A percentile compares a stretch with the other conserved stretches of the same genome.
These are phyloP conservation scores for Myioborus miniatus DNA, from an alignment of 2,797 vertebrate species.

Conservation along the genomic window DNA sequence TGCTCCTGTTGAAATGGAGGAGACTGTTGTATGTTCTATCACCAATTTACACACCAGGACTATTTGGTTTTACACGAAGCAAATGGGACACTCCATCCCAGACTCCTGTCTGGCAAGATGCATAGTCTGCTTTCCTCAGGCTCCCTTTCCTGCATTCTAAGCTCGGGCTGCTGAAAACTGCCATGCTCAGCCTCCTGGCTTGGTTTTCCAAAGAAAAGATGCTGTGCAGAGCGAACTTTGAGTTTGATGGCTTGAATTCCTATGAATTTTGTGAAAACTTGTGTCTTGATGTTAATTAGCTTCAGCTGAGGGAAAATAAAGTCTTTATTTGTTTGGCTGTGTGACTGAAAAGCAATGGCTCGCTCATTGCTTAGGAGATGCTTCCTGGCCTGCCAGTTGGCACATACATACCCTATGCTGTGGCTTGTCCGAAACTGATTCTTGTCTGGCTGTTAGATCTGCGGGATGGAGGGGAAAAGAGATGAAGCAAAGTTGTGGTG, in stretches of 20 bases:
- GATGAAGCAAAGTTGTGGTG: not conserved
- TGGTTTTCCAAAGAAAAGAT: not conserved
- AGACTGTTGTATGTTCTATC: not conserved
- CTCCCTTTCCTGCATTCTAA: not conserved
- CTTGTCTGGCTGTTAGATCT: not conserved
- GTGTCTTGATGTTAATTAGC: not conserved
- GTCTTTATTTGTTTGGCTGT: not conserved
- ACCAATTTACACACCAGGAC: not conserved
- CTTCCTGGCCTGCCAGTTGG: conserved; percentile 13
- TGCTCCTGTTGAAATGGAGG: not conserved
- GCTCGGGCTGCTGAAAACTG: not conserved
- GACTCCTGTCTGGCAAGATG: not conserved
- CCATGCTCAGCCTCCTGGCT: not conserved
- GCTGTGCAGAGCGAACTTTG: not conserved
- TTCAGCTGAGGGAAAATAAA: not conserved
- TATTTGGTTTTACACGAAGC: not conserved
- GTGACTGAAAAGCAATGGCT: not conserved
- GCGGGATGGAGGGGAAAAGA: not conserved
- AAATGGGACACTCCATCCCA: not conserved
- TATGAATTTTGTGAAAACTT: not conserved
- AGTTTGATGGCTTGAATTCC: not conserved
- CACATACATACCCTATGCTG: accelerated
- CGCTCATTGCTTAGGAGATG: not conserved
- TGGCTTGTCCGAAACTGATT: not conserved
- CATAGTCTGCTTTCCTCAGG: not conserved